A percentile compares a stretch with the other conserved stretches of the same genome.
Evolutionary conservation across 2,888 invertebrate species (phyloP).

Genomic region (Melangyna quadrimaculata): DNA sequence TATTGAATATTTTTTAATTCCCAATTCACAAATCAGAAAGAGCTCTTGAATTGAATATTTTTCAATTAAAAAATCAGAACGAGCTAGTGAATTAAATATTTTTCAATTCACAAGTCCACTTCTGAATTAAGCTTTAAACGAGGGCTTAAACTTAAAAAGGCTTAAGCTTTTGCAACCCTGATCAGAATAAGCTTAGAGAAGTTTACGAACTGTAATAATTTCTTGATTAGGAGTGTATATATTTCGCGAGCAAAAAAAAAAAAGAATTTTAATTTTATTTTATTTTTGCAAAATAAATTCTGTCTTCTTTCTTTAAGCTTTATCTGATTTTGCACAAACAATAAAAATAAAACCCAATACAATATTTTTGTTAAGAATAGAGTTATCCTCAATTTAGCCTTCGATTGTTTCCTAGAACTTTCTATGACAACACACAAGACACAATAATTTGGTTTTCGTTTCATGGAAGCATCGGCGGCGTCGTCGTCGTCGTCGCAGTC

Average conservation of each 20-base stretch:
- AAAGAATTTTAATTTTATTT: not conserved
- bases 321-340: constrained; percentile 1
- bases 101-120: too few relatives aligned
- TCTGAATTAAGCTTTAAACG: too few relatives aligned
- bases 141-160: too few relatives aligned
- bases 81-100: too few relatives aligned
- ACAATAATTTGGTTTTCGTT: constrained; percentile 38
- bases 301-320: not conserved
- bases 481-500: not conserved
- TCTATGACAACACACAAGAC: constrained; percentile 57
- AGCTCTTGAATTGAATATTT: too few relatives aligned
- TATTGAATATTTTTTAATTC: too few relatives aligned
- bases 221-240: not conserved
- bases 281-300: not conserved
- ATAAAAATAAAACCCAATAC: constrained; percentile 5
- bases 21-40: too few relatives aligned
- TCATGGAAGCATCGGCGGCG: not conserved
- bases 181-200: too few relatives aligned
- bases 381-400: constrained; percentile 65
- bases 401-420: constrained; percentile 66
- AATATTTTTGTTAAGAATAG: constrained; percentile 25
- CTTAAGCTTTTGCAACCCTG: too few relatives aligned
- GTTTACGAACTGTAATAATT: not conserved
- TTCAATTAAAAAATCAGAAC: too few relatives aligned
- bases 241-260: not conserved